Conservation (phyloP, 2,113 vertebrate genomes). For the Leptocoma aspasia region DNA sequence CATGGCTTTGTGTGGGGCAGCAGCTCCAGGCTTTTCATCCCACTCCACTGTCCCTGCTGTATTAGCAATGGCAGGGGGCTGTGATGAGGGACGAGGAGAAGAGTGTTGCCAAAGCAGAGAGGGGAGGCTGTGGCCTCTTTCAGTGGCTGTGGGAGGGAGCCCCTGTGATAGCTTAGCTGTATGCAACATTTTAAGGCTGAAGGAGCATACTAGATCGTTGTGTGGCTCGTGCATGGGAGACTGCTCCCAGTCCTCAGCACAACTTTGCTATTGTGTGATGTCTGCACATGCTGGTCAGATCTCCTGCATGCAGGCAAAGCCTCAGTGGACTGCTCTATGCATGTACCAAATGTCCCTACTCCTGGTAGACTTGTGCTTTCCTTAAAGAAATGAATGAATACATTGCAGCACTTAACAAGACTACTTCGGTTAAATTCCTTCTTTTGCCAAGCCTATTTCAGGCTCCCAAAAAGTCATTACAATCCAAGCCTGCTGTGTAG, state of each 20-base stretch:
- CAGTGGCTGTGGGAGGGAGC: not conserved
- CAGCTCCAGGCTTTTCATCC: not conserved
- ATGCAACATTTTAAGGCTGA: not conserved
- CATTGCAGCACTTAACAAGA: not conserved
- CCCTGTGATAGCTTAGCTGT: not conserved
- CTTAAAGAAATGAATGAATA: not conserved
- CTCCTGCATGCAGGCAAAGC: not conserved
- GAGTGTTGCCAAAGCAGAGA: not conserved
- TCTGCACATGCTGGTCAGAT: not conserved
- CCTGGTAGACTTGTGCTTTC: not conserved
- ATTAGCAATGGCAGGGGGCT: not conserved
- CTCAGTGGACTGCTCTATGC: not conserved
- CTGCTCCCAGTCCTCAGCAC: not conserved
- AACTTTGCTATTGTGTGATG: not conserved
- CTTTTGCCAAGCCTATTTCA: not conserved
- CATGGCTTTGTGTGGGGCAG: not conserved
- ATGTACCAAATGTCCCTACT: not conserved
- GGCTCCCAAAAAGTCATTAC: not conserved
- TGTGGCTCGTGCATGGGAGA: rapidly evolving
- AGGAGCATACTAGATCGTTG: not conserved
- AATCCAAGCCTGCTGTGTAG: not conserved
- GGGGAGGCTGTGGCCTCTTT: not conserved
- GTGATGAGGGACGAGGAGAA: not conserved
- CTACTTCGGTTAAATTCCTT: not conserved
- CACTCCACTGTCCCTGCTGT: not conserved